Conservation (phyloP, 2,888 invertebrate genomes). For the Onthophagus sagittarius region DNA sequence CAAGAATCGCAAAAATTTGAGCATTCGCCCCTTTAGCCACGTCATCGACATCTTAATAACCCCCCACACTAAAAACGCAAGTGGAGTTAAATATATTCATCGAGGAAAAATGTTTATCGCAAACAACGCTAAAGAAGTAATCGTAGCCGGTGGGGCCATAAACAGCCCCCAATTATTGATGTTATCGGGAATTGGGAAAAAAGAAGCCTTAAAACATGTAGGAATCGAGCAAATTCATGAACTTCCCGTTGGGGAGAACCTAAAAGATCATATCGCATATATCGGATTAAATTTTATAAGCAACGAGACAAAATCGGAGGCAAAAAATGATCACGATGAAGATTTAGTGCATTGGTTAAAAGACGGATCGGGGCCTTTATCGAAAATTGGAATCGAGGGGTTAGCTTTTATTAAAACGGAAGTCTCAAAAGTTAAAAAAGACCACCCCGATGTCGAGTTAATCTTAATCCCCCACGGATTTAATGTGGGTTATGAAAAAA, state of each 20-base stretch:
- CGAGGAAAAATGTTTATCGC: conserved; percentile 52
- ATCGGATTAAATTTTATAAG: conserved; percentile 57
- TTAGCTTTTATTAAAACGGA: conserved; percentile 39
- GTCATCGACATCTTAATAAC: conserved; percentile 60
- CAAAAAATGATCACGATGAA: conserved; percentile 41
- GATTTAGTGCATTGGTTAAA: conserved; percentile 39
- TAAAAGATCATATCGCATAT: conserved; percentile 59
- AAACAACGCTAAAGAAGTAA: conserved; percentile 65
- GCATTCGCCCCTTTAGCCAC: conserved; percentile 57
- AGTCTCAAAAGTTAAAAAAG: conserved; percentile 31
- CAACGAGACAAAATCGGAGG: conserved; percentile 43
- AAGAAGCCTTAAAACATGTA: conserved; percentile 54
- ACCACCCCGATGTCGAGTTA: conserved; percentile 41
- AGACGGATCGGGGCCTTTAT: conserved; percentile 39
- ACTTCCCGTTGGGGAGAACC: conserved; percentile 60
- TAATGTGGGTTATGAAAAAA: conserved; percentile 26
- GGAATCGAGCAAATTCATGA: conserved; percentile 66
- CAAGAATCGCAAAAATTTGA: conserved; percentile 58
- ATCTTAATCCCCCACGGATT: conserved; percentile 32
- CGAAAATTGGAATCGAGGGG: conserved; percentile 35
- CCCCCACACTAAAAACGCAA: conserved; percentile 56
- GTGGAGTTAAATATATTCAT: conserved; percentile 59
- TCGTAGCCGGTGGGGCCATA: conserved; percentile 71
- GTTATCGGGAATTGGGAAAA: conserved; percentile 74
- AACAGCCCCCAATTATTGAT: conserved; percentile 75